phyloP scores from a whole-genome alignment of 2,113 vertebrate species.

The Muntiacus muntjak region DNA sequence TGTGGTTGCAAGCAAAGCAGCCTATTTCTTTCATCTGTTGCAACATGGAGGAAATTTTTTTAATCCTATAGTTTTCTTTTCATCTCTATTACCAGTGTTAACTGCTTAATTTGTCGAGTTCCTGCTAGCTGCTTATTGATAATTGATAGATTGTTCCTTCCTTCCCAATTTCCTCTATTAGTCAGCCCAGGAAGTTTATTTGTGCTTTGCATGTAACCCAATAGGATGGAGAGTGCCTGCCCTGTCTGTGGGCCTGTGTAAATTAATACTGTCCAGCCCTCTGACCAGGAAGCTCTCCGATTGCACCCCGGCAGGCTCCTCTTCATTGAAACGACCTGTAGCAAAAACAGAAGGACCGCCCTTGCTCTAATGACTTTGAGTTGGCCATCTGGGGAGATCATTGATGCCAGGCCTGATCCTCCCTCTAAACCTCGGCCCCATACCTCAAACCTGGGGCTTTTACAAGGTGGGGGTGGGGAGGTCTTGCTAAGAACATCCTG shows the following conservation, averaged over 20 bases:
- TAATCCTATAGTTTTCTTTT: conserved; percentile 6
- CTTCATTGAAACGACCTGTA: conserved; percentile 72
- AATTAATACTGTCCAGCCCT: conserved; percentile 79
- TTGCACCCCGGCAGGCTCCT: conserved; percentile 77
- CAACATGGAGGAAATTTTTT: neutral
- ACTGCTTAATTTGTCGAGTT: conserved; percentile 67
- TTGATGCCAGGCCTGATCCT: conserved; percentile 28
- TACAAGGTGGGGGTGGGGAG: neutral
- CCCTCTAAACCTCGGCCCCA: neutral
- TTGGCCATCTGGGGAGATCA: neutral
- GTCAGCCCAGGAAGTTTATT: conserved; percentile 81
- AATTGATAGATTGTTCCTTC: conserved; percentile 82
- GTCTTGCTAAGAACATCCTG: neutral
- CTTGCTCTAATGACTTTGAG: conserved; percentile 67
- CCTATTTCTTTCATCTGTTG: neutral
- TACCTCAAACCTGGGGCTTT: neutral
- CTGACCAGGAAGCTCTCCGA: conserved; percentile 71
- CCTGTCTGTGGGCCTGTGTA: conserved; percentile 76
- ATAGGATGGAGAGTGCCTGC: conserved; percentile 67
- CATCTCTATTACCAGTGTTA: conserved; percentile 35
- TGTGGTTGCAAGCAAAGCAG: neutral
- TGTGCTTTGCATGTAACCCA: conserved; percentile 77
- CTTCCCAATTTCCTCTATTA: conserved; percentile 83
- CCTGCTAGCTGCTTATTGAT: conserved; percentile 76
- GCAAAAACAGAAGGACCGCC: conserved; percentile 67